Conservation (phyloP, 2,797 vertebrate genomes). For the Pogonophryne albipinna region DNA sequence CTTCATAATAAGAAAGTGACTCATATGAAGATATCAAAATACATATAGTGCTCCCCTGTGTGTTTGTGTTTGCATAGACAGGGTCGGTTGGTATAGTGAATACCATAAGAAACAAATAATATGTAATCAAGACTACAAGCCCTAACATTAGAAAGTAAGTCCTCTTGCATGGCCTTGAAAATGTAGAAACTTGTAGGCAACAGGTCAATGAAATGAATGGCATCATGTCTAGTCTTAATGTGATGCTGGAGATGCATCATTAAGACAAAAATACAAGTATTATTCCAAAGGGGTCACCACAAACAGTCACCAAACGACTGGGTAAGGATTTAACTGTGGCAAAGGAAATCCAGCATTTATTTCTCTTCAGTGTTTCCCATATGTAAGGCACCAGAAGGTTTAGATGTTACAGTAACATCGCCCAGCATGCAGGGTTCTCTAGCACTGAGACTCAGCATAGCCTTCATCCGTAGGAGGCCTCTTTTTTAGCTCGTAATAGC, state of each 20-base stretch:
- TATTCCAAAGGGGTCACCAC: background rate
- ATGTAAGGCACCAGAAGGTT: background rate
- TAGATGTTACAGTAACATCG: constrained; percentile 23
- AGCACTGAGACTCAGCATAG: constrained; percentile 75
- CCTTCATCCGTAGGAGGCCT: constrained; percentile 35
- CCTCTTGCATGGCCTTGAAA: background rate
- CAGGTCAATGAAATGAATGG: constrained; percentile 17
- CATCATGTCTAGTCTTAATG: constrained; percentile 4
- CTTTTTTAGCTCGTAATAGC: constrained; percentile 55
- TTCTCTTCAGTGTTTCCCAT: constrained; percentile 9
- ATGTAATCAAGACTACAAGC: constrained; percentile 4
- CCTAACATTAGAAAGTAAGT: background rate
- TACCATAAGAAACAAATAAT: constrained; percentile 13
- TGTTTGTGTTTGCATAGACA: constrained; percentile 8
- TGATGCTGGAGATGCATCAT: constrained; percentile 3
- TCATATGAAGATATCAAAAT: constrained; percentile 11
- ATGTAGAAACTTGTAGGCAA: background rate
- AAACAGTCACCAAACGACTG: constrained; percentile 19
- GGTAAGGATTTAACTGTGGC: constrained; percentile 4
- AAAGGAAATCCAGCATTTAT: constrained; percentile 22
- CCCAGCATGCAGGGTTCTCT: constrained; percentile 60
- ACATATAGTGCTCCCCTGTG: constrained; percentile 27
- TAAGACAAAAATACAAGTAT: constrained; percentile 3
- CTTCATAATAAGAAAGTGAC: constrained; percentile 58
- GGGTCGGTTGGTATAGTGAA: constrained; percentile 1